Base-by-base conservation (phyloP, 2,888 invertebrate species). In the Hyppa rectilinea region DNA sequence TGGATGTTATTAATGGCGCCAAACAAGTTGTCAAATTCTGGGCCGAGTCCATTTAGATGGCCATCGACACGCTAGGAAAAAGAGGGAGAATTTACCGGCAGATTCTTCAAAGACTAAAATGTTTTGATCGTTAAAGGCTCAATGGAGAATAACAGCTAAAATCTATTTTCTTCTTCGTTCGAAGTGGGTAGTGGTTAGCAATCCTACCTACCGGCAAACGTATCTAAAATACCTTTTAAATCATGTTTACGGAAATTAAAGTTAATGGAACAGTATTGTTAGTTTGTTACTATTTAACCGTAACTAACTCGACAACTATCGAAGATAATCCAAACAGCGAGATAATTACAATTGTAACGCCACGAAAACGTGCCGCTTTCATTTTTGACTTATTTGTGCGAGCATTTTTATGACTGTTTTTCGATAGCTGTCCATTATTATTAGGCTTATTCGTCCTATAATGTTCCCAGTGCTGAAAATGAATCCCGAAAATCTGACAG, bases 351-450 rank as follows among this genome's bases (percentile, higher is more conserved):
- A 61, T 78, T 65, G 40, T 23, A 65, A 80, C 60, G 76, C 76
- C 12, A 47, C 29, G 5, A 14, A 61, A 80, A 69, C 56, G 55
- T 64, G 69, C 29, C 82, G 79, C 84, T 83, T 88, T 87, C 82
- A 79, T 80, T 84, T 71, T 78, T 56, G 38, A 61, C 53, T 75
- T 40, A 58, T 68, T 77, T 56, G 49, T 5, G 23, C 23, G 12
- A 23, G 23, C 5, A 23, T 14, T 23, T 45, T 45, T n/a, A 45
- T 45, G 9, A 45, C n/a, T 45, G 20, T 29, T 10, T 52, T 36
- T 56, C 36, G 9, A 3, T 5, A 12, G 4, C 38, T 38, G 26
- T 6, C 14, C 7, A n/a, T n/a, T n/a, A n/a, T n/a, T n/a, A n/a
- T n/a, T n/a, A n/a, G n/a, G n/a, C n/a, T n/a, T n/a, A n/a, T n/a